These are phyloP conservation scores for Julus scandinavius DNA, from an alignment of 2,888 invertebrate species.

Conservation along the genomic window DNA sequence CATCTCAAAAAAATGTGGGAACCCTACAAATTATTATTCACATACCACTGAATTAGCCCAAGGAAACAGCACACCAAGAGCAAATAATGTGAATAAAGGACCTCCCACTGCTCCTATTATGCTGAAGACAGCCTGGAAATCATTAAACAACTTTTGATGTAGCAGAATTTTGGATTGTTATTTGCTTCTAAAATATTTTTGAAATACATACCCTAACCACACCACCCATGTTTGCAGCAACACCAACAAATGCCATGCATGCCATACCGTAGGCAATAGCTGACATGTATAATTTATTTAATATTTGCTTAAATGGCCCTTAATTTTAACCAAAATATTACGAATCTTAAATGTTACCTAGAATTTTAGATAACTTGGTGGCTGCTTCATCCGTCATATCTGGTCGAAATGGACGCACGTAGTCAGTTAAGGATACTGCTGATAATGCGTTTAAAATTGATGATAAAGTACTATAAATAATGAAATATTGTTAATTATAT, in stretches of 20 bases:
- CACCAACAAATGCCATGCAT: conserved; percentile 50
- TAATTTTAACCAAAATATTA: not conserved
- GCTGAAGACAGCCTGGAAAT: conserved; percentile 52
- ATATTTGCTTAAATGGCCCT: not conserved
- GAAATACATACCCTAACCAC: conserved; percentile 47
- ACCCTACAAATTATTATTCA: not conserved
- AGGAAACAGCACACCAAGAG: conserved; percentile 51
- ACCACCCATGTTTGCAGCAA: conserved; percentile 52
- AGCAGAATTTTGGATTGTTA: not conserved
- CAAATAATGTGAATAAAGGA: conserved; percentile 49
- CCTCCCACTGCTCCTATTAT: conserved; percentile 52
- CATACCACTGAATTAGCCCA: conserved; percentile 53
- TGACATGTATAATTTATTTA: not conserved
- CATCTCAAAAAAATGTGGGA: not conserved
- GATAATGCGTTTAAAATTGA: conserved; percentile 54
- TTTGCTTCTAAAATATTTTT: not conserved
- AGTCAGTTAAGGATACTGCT: conserved; percentile 53
- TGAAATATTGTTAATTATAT: not conserved
- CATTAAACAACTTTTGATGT: not conserved
- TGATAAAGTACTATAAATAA: conserved; percentile 53
- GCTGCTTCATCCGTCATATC: conserved; percentile 50
- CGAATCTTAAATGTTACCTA: conserved; percentile 23
- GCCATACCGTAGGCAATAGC: conserved; percentile 33
- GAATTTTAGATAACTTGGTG: conserved; percentile 48
- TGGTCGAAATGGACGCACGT: conserved; percentile 47